Percentiles rank a stretch among this genome's conserved stretches.
phyloP scores from a whole-genome alignment of 2,113 vertebrate genomes.

The Zapornia atra region DNA sequence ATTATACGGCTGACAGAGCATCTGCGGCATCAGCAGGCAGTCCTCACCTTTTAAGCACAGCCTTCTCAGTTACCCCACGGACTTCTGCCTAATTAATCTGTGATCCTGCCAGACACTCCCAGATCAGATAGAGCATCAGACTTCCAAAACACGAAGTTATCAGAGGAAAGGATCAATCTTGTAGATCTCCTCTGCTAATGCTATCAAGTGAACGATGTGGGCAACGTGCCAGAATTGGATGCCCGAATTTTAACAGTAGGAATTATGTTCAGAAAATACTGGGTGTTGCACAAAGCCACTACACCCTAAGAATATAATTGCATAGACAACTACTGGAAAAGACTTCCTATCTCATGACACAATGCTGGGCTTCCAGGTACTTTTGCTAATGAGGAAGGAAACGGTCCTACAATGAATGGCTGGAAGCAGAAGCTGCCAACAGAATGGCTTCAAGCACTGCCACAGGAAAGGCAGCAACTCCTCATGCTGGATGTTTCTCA shows the following conservation, averaged over 20 bases:
- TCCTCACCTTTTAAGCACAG: conserved; percentile 13
- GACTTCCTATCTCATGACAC: conserved; percentile 59
- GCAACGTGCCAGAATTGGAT: background rate
- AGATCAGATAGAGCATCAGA: conserved; percentile 18
- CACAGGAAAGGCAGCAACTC: conserved; percentile 32
- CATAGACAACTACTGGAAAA: background rate
- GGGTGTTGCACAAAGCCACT: background rate
- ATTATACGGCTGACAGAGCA: conserved; percentile 24
- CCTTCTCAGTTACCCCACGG: background rate
- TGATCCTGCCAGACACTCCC: conserved; percentile 16
- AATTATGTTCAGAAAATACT: background rate
- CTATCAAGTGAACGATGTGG: background rate
- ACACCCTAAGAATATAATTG: background rate
- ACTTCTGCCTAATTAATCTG: conserved; percentile 22
- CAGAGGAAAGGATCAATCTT: conserved; percentile 43
- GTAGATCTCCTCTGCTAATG: conserved; percentile 1
- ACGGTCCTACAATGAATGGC: conserved; percentile 11
- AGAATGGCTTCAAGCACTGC: conserved; percentile 33
- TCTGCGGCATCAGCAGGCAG: conserved; percentile 24
- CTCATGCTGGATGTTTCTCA: background rate
- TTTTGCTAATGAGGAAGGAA: conserved; percentile 33
- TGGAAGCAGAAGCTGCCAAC: conserved; percentile 48
- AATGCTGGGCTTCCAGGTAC: conserved; percentile 44
- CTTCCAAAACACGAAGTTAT: conserved; percentile 12
- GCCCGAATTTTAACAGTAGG: background rate